Base-by-base conservation (phyloP, 2,797 vertebrate genomes). In the Sibirionetta formosa region DNA sequence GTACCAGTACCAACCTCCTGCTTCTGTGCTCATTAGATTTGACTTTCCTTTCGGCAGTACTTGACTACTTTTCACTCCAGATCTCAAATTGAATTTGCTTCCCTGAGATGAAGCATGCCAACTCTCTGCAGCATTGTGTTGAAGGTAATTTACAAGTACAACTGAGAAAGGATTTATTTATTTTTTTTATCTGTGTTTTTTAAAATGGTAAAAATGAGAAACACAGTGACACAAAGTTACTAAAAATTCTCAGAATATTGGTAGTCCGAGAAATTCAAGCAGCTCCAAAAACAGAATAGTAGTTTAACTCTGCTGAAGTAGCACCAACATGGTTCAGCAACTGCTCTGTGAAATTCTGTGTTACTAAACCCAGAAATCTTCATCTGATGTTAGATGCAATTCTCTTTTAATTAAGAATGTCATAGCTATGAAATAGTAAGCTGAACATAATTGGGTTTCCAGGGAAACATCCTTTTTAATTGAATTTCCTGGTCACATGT, bases 381-480 rank as follows among this genome's bases (percentile, higher is more conserved):
- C 3, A 69, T 75, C 94, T 76, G 65, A 14, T 73, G 14, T 82
- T 71, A 73, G 48, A 76, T 64, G n/a, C 13, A 88, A n/a, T 64
- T 86, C 13, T 57, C 1, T 88, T 48, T 48, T 93, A 88, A 88
- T 80, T 29, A 86, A 72, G 3, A 18, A 60, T 79, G 65, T 72
- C 69, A 68, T 31, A 79, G 22, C 46, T 56, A 14, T 66, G 38
- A 69, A 90, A 20, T 18, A 94, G 11, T 60, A 80, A 90, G 42
- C 54, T 50, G 40, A 84, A 79, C 7, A 27, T 77, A 94, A 72
- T 73, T 53, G 7, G 3, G 29, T 94, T 94, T 93, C 86, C 66
- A 90, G 14, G n/a, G 70, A 76, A 97, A 73, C 77, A 68, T 83
- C 57, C n/a, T 86, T 90, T 72, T 84, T 96, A 96, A 86, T 14